Conservation (phyloP, 2,113 vertebrate genomes). For the Toxotes chatareus region DNA sequence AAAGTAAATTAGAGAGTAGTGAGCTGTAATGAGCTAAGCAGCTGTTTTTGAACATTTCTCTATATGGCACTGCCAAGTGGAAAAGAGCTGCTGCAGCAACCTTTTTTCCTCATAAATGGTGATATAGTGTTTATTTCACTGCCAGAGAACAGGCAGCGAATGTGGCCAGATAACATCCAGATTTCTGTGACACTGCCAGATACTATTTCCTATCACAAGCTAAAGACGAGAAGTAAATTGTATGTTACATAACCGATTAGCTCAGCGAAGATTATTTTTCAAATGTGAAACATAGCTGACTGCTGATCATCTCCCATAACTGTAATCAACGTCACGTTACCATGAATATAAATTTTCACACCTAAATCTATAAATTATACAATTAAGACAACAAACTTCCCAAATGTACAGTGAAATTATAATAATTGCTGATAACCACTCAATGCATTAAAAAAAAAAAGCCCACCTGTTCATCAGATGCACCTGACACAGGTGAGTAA, state of each 20-base stretch:
- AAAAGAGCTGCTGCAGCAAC: constrained; percentile 37
- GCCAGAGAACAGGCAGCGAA: constrained; percentile 27
- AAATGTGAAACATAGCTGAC: not conserved
- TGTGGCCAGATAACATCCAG: not conserved
- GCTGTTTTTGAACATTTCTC: constrained; percentile 49
- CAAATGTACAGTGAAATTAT: not conserved
- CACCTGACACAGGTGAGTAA: not conserved
- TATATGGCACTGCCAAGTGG: constrained; percentile 41
- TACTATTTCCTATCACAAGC: constrained; percentile 16
- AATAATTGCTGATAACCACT: too few relatives aligned
- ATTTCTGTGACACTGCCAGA: constrained; percentile 21
- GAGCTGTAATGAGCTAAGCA: constrained; percentile 60
- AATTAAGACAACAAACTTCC: not conserved
- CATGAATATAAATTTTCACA: not conserved
- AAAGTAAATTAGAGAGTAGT: constrained; percentile 52
- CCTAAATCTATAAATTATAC: not conserved
- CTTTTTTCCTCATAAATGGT: constrained; percentile 22
- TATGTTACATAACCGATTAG: not conserved
- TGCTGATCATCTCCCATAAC: not conserved
- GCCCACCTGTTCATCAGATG: too few relatives aligned
- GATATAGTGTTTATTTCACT: constrained; percentile 25
- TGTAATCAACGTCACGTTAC: not conserved
- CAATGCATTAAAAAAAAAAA: too few relatives aligned
- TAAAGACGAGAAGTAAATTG: not conserved
- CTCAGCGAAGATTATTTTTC: not conserved